Base-by-base conservation (phyloP, 2,113 vertebrate genomes). In the Phyllostomus discolor region DNA sequence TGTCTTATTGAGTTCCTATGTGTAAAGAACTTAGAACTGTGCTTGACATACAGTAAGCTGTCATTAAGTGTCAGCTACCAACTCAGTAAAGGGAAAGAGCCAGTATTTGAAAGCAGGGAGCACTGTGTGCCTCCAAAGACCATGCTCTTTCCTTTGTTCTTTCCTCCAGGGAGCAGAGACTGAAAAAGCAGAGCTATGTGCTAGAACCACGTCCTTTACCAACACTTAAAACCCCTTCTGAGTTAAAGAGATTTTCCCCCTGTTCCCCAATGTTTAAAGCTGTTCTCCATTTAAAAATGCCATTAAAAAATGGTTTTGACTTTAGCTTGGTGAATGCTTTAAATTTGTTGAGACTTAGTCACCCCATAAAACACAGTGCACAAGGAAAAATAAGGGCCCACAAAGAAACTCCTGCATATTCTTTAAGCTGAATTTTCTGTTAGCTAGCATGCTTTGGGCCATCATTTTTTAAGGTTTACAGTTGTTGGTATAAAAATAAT, bases 321-420 rank as follows among this genome's bases (percentile, higher is more conserved):
- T 10, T 89, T 10, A 83, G 15, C 28, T 43, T 83, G 90, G 93
- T 46, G 35, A 90, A 93, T 95, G 93, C 43, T 95, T 98, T 95
- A 91, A 96, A 92, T 95, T 94, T 95, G 64, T 98, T 96, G 91
- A 96, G 12, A 92, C 31, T 35, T 94, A 92, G 76, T 95, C 69
- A 87, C 11, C 80, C 78, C 93, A 83, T 92, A 97, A 97, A 95
- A 97, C 46, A 97, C 48, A 96, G 73, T 41, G 35, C 57, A 0
- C 8, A n/a, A 26, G 78, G 80, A 72, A 52, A 73, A 78, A 70
- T 14, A 69, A 91, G 17, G 16, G 28, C 2, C 15, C 11, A 14
- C 48, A 76, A 84, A 84, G 38, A 64, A 41, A 5, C 22, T 7
- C 28, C 33, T 24, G 43, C 19, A 46, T 67, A 72, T 57, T 69